Percentiles rank a stretch among this genome's conserved stretches.
Evolutionary conservation across 2,113 vertebrate species (phyloP).

Genomic region (Galemys pyrenaicus): DNA sequence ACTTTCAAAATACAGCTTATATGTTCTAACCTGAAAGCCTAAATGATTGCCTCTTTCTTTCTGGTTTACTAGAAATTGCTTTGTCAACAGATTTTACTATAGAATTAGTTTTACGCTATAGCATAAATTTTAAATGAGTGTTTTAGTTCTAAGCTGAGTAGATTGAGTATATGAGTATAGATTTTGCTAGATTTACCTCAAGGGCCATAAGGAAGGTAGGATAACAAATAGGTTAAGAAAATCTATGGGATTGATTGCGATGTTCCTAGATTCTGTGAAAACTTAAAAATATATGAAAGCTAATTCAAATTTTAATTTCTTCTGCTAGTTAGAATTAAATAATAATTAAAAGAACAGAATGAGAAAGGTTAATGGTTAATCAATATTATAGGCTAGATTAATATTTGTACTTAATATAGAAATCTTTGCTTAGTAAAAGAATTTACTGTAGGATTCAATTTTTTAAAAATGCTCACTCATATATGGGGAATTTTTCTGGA

Average conservation of each 20-base stretch:
- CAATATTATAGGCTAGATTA: neutral
- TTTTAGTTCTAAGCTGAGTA: neutral
- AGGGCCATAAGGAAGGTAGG: neutral
- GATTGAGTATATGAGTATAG: neutral
- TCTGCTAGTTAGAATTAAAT: neutral
- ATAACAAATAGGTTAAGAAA: neutral
- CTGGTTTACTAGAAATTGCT: conserved; percentile 1
- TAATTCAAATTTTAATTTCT: conserved; percentile 26
- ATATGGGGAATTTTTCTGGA: neutral
- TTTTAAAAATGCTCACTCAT: neutral
- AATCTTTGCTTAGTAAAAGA: conserved; percentile 22
- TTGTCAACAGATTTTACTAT: neutral
- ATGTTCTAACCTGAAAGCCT: neutral
- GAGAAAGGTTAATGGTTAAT: neutral
- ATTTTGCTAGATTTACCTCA: neutral
- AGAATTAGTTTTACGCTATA: neutral
- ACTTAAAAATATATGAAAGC: conserved; percentile 13
- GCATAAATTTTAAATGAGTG: neutral
- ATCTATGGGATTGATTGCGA: neutral
- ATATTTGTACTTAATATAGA: conserved; percentile 34
- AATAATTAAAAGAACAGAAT: conserved; percentile 13
- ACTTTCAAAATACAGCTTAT: neutral
- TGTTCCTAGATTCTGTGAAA: conserved; percentile 9
- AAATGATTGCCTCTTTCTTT: neutral
- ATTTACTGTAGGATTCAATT: neutral